Evolutionary conservation across 2,113 vertebrate genomes (phyloP).

Genomic region (Brachypodius melanocephalos): DNA sequence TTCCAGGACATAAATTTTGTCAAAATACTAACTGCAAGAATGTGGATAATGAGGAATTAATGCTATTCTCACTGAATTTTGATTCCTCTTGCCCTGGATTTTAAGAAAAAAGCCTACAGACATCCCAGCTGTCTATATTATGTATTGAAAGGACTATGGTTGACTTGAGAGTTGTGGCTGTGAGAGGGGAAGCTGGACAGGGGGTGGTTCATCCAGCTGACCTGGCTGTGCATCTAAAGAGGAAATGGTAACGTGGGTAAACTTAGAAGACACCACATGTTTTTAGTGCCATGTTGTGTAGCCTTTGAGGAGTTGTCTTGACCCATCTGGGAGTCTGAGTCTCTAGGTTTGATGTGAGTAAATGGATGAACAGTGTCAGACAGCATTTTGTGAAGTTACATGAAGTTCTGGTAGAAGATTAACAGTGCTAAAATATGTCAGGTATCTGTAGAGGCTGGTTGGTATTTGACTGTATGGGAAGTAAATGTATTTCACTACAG

Average conservation of each 20-base stretch:
- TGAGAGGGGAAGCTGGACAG: accelerated
- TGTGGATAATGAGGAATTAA: not conserved
- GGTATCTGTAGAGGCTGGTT: not conserved
- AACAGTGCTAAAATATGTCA: not conserved
- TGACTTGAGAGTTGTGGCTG: not conserved
- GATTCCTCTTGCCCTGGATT: not conserved
- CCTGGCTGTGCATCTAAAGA: not conserved
- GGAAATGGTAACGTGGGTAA: accelerated
- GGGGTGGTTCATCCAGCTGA: not conserved
- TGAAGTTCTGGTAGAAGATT: not conserved
- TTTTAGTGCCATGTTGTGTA: not conserved
- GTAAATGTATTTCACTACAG: not conserved
- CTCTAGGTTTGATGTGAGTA: not conserved
- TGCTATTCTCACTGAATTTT: not conserved
- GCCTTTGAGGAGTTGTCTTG: not conserved
- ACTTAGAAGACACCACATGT: not conserved
- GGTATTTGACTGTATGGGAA: not conserved
- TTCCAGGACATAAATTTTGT: not conserved
- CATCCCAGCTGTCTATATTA: accelerated
- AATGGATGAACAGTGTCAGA: not conserved
- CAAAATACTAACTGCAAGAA: not conserved
- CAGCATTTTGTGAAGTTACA: not conserved
- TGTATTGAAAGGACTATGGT: not conserved
- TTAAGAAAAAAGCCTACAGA: not conserved
- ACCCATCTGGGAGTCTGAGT: not conserved